Evolutionary conservation across 2,113 vertebrate species (phyloP).

Genomic region (Edolisoma coerulescens): DNA sequence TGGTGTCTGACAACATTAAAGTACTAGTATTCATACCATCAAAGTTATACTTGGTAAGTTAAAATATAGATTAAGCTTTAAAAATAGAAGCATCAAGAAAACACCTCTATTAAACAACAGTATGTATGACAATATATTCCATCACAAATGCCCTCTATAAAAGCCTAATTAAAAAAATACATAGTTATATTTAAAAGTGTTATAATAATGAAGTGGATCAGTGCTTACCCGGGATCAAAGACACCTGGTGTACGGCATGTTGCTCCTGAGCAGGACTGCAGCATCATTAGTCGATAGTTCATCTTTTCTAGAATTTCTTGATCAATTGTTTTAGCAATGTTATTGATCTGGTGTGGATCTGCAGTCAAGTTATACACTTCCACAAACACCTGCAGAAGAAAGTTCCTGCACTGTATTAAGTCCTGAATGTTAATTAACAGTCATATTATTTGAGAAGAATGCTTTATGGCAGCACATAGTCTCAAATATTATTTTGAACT

Average conservation of each 20-base stretch:
- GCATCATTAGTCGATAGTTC: conserved; percentile 98
- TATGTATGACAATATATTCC: neutral
- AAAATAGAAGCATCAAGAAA: neutral
- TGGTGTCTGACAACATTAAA: neutral
- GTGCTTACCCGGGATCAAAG: conserved; percentile 80
- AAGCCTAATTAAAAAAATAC: neutral
- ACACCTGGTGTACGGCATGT: conserved; percentile 88
- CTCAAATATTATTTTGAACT: neutral
- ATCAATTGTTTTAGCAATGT: conserved; percentile 93
- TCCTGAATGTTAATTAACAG: neutral
- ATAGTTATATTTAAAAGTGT: neutral
- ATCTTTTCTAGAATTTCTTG: conserved; percentile 96
- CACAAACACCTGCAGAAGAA: conserved; percentile 84
- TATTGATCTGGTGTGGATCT: conserved; percentile 91
- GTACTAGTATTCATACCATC: neutral
- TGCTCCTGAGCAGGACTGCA: conserved; percentile 90
- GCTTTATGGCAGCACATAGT: neutral
- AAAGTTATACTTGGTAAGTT: neutral
- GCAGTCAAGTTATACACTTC: conserved; percentile 96
- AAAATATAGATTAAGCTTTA: neutral
- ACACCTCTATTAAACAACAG: neutral
- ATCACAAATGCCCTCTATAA: neutral
- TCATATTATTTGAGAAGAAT: neutral
- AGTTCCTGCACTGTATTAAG: neutral
- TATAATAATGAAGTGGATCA: neutral